phyloP scores from a whole-genome alignment of 2,888 invertebrate genomes.

The Acholoe squamosa region DNA sequence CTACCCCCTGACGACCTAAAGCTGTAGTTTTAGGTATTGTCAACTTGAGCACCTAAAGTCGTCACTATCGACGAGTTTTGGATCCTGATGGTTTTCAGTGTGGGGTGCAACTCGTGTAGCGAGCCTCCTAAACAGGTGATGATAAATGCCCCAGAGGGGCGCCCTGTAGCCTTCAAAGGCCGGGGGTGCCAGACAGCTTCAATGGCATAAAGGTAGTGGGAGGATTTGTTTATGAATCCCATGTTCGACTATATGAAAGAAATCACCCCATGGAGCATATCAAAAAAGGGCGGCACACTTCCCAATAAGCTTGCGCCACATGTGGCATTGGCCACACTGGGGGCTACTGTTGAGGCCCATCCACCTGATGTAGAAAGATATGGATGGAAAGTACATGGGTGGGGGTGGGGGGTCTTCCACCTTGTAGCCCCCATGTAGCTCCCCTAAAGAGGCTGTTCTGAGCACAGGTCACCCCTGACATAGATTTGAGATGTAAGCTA shows the following conservation, averaged over 20 bases:
- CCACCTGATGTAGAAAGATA: not conserved
- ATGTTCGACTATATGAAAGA: not conserved
- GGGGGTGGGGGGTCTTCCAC: not conserved
- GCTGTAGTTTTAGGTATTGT: too few relatives aligned
- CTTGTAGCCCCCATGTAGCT: too few relatives aligned
- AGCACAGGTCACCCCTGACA: not conserved
- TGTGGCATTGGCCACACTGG: not conserved
- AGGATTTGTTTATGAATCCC: conserved; percentile 36
- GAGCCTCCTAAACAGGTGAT: too few relatives aligned
- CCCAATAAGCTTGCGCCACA: conserved; percentile 23
- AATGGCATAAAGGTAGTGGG: not conserved
- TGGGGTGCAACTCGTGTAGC: too few relatives aligned
- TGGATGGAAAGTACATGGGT: not conserved
- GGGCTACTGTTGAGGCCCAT: not conserved
- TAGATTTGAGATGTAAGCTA: not conserved
- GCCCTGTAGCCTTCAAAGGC: too few relatives aligned
- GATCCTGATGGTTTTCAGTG: too few relatives aligned
- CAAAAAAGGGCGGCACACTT: not conserved
- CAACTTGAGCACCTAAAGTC: too few relatives aligned
- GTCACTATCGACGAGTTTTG: too few relatives aligned
- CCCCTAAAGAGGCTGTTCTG: not conserved
- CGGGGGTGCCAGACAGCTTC: not conserved
- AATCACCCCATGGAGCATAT: not conserved
- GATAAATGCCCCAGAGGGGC: too few relatives aligned
- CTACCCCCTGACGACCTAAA: too few relatives aligned